phyloP scores from a whole-genome alignment of 2,797 vertebrate genomes.

The Myripristis murdjan region DNA sequence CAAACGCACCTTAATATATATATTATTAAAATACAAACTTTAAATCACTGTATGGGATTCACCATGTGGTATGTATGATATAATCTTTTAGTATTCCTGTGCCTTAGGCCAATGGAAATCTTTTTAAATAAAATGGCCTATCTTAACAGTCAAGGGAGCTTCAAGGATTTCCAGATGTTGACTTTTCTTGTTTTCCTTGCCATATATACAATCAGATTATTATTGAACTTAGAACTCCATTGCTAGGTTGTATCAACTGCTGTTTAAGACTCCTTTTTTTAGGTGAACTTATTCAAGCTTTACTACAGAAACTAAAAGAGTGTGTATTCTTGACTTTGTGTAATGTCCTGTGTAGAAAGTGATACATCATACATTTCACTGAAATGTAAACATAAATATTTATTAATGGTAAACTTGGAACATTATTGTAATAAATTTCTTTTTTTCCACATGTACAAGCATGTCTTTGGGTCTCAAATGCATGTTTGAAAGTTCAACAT shows the following conservation, averaged over 20 bases:
- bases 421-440: slow-evolving; percentile 79
- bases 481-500: neutral
- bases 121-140: slow-evolving; percentile 86
- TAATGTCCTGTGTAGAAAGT: slow-evolving; percentile 87
- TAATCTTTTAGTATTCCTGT: slow-evolving; percentile 87
- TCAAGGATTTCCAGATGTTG: slow-evolving; percentile 77
- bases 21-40: slow-evolving; percentile 72
- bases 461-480: slow-evolving; percentile 5
- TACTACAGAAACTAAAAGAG: slow-evolving; percentile 85
- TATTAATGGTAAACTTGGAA: slow-evolving; percentile 86
- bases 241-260: slow-evolving; percentile 86
- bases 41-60: slow-evolving; percentile 74
- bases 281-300: slow-evolving; percentile 84
- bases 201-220: slow-evolving; percentile 79
- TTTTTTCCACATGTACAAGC: slow-evolving; percentile 72
- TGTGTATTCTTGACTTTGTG: slow-evolving; percentile 86
- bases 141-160: slow-evolving; percentile 82
- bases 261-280: slow-evolving; percentile 86
- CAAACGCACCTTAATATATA: slow-evolving; percentile 75
- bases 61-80: slow-evolving; percentile 79
- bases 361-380: slow-evolving; percentile 86
- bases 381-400: slow-evolving; percentile 89
- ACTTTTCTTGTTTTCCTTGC: slow-evolving; percentile 76
- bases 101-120: slow-evolving; percentile 88
- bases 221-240: slow-evolving; percentile 79